Percentiles rank a stretch among this genome's conserved stretches.
Evolutionary conservation across 2,888 invertebrate genomes (phyloP).

Genomic region (Mythimna vitellina): DNA sequence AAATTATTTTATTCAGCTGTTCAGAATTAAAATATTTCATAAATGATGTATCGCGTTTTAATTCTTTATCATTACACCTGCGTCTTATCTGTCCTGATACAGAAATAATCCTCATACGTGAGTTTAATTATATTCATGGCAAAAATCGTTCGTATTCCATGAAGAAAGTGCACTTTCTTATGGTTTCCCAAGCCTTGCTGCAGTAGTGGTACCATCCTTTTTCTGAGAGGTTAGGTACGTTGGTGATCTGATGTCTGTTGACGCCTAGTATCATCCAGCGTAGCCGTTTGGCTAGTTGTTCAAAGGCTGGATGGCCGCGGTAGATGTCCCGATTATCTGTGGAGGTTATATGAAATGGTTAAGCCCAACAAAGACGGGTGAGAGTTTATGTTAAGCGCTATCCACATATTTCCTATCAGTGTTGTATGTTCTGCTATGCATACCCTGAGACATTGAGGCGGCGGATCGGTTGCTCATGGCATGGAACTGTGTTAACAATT

Average conservation of each 20-base stretch:
- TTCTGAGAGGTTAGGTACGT: constrained; percentile 93
- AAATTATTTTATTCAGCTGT: constrained; percentile 59
- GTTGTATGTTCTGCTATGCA: no score
- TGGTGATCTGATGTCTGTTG: constrained; percentile 93
- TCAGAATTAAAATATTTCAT: constrained; percentile 69
- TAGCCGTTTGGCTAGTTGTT: constrained; percentile 92
- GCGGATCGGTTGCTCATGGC: background rate
- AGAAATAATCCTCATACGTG: constrained; percentile 40
- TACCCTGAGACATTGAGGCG: background rate
- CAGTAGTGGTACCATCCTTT: constrained; percentile 96
- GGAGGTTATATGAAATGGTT: constrained; percentile 7
- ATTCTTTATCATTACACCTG: constrained; percentile 75
- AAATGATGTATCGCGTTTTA: constrained; percentile 59
- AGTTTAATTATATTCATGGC: constrained; percentile 82
- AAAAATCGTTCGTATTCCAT: constrained; percentile 95
- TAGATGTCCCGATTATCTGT: constrained; percentile 88
- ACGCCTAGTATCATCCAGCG: constrained; percentile 93
- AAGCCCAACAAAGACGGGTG: background rate
- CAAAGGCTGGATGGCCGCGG: constrained; percentile 92
- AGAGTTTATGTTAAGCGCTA: background rate
- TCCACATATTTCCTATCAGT: no score
- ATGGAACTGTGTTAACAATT: background rate
- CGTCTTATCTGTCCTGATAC: constrained; percentile 57
- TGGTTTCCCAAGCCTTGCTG: constrained; percentile 95
- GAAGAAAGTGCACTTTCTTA: constrained; percentile 95